Percentiles rank a stretch among this genome's conserved stretches.
Evolutionary conservation across 1,140 invertebrate genomes (phyloP).

Genomic region (Rhopalosiphum maidis): DNA sequence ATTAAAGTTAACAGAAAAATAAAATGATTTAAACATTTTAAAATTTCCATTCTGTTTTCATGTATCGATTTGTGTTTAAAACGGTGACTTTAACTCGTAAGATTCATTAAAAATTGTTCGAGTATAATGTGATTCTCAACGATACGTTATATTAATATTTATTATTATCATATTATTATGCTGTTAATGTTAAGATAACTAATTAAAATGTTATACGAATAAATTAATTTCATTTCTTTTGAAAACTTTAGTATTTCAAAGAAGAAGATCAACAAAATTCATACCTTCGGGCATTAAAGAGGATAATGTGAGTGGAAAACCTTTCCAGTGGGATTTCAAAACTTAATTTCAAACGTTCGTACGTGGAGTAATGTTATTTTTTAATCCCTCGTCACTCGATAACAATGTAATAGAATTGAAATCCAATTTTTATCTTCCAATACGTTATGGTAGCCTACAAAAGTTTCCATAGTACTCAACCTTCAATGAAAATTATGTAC

Average conservation of each 20-base stretch:
- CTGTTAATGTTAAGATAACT: neutral
- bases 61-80: neutral
- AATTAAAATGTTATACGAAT: neutral
- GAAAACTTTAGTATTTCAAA: neutral
- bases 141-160: neutral
- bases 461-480: neutral
- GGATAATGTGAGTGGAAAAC: neutral
- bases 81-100: neutral
- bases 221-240: slow-evolving; percentile 14
- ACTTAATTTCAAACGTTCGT: slow-evolving; percentile 6
- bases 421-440: neutral
- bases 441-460: neutral
- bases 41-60: neutral
- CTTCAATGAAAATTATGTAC: neutral
- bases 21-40: neutral
- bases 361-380: slow-evolving; percentile 1
- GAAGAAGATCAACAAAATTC: slow-evolving; percentile 11
- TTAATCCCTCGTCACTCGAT: slow-evolving; percentile 24
- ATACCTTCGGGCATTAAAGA: neutral
- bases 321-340: neutral
- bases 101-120: neutral
- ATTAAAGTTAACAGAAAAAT: neutral
- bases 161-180: neutral
- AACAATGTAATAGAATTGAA: slow-evolving; percentile 31
- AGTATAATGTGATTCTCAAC: neutral